These are phyloP conservation scores for Eilema caniola DNA, from an alignment of 2,888 invertebrate genomes.

Conservation along the genomic window DNA sequence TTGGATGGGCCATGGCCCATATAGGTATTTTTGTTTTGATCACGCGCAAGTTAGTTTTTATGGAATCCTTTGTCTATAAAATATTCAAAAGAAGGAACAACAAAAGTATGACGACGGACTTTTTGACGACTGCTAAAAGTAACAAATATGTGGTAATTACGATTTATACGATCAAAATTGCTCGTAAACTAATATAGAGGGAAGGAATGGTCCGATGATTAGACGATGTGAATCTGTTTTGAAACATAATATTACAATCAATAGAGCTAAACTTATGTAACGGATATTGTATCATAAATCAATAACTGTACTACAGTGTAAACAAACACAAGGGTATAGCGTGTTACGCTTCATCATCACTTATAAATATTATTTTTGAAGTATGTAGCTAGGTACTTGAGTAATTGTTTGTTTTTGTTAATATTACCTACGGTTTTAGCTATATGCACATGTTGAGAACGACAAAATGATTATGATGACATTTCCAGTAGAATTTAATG, in stretches of 20 bases:
- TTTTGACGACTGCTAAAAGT: constrained; percentile 22
- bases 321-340: constrained; percentile 53
- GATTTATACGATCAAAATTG: background rate
- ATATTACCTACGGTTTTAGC: too few relatives aligned
- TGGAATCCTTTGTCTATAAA: too few relatives aligned
- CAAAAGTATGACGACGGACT: constrained; percentile 17
- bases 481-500: too few relatives aligned
- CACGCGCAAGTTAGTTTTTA: too few relatives aligned
- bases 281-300: constrained; percentile 52
- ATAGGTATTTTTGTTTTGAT: too few relatives aligned
- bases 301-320: constrained; percentile 52
- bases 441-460: too few relatives aligned
- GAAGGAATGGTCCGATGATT: constrained; percentile 19
- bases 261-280: constrained; percentile 51
- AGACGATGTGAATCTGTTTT: constrained; percentile 26
- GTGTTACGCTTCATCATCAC: constrained; percentile 51
- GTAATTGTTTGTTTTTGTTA: constrained; percentile 26
- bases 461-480: too few relatives aligned
- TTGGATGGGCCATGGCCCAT: too few relatives aligned
- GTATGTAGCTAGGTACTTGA: constrained; percentile 30
- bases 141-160: constrained; percentile 31
- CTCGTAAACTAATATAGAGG: constrained; percentile 7
- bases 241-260: constrained; percentile 49
- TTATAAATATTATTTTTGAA: constrained; percentile 45
- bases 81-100: background rate